Evolutionary conservation across 2,888 invertebrate species (phyloP), one percentile per base, ranked within the genome.

Genomic region (Xestia ashworthii): DNA sequence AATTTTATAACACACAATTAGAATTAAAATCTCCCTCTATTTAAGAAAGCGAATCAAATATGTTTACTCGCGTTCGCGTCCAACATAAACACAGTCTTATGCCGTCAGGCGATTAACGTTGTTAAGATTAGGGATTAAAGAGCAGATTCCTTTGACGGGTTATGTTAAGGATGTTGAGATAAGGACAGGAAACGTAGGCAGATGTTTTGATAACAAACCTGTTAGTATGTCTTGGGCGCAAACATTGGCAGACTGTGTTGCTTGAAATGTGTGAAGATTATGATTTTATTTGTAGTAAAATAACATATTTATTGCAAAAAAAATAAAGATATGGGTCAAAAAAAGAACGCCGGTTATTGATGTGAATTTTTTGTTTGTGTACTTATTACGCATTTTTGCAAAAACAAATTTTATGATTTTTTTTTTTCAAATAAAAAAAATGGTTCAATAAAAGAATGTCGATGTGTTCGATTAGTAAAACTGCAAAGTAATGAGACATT

Each of bases 161-260:
- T 70, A 44, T 71, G 58, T 50, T 76, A 79, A 80, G 88, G 83
- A 81, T 83, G 78, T 84, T 58, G 50, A 83, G 90, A 90, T 89
- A 89, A 86, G 69, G 78, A 80, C 90, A 91, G 91, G 91, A 91
- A 89, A 91, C 86, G 82, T 32, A 74, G 69, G 91, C 91, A 90
- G 91, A 91, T 91, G 91, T 89, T 87, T 85, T 88, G 91, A 91
- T 91, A 90, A 89, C 80, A 80, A 83, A 90, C 88, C 87, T 90
- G 90, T 87, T 85, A 60, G 83, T 81, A 69, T 81, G 86, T 78
- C 85, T 87, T 79, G 77, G 74, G 72, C 69, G 65, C 72, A 88
- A 87, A 87, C 79, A 87, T 86, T 83, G 76, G 76, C 53, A 67
- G 70, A 81, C 50, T 44, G 69, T 71, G 73, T 80, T 72, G 71